A percentile compares a stretch with the other conserved stretches of the same genome.
phyloP scores from a whole-genome alignment of 2,797 vertebrate species.

The Anas acuta region DNA sequence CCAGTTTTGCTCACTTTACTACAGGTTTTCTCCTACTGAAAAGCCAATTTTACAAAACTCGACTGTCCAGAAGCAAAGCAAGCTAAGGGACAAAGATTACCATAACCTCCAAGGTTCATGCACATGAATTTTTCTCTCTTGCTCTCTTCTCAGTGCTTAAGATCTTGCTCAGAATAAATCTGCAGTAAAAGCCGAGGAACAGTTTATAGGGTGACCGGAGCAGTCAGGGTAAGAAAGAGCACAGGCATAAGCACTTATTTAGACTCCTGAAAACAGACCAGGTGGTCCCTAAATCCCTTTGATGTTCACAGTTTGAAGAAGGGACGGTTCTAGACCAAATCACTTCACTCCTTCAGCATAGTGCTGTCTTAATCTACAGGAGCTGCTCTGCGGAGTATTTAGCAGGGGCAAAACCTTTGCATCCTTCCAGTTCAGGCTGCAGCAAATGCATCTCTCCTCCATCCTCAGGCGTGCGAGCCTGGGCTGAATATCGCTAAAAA shows the following conservation, averaged over 20 bases:
- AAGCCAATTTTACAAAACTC: not conserved
- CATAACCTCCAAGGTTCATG: not conserved
- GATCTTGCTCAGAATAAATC: not conserved
- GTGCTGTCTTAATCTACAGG: not conserved
- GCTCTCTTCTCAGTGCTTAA: not conserved
- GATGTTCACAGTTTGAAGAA: not conserved
- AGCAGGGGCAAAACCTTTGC: not conserved
- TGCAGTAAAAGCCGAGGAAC: not conserved
- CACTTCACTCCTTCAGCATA: constrained; percentile 9
- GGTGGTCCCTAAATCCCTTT: constrained; percentile 39
- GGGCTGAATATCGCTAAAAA: not conserved
- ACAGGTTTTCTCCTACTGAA: not conserved
- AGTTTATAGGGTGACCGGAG: not conserved
- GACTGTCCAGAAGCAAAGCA: not conserved
- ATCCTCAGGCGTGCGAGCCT: not conserved
- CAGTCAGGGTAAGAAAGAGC: not conserved
- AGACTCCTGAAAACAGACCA: not conserved
- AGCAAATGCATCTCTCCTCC: not conserved
- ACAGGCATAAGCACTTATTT: not conserved
- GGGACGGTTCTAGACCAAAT: constrained; percentile 30
- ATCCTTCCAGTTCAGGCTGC: not conserved
- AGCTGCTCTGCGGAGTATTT: not conserved
- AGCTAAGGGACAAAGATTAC: not conserved
- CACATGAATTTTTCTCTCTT: not conserved
- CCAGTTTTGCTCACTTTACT: not conserved